These are phyloP conservation scores for Pseudonaja textilis DNA, from an alignment of 2,113 vertebrate species.

Conservation along the genomic window DNA sequence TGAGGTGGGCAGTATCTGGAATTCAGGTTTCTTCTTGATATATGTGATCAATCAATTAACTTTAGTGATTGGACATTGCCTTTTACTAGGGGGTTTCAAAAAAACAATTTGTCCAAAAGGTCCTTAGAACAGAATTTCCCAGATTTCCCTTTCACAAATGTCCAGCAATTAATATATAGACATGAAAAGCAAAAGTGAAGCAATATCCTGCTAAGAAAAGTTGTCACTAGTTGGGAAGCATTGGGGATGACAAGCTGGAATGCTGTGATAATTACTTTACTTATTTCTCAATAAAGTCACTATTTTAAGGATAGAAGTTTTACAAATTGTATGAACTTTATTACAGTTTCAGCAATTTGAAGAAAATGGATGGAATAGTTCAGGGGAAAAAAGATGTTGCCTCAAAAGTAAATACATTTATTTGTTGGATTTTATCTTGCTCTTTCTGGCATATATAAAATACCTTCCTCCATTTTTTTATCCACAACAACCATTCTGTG, in stretches of 20 bases:
- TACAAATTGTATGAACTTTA: not conserved
- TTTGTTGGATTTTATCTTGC: not conserved
- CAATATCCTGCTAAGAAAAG: not conserved
- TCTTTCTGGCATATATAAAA: not conserved
- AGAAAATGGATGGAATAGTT: not conserved
- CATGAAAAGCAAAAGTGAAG: not conserved
- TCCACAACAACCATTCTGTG: not conserved
- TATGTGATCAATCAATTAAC: rapidly evolving
- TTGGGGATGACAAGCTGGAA: no score
- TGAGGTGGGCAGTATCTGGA: not conserved
- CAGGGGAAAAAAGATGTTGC: not conserved
- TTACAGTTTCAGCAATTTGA: not conserved
- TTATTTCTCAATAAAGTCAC: not conserved
- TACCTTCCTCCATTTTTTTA: not conserved
- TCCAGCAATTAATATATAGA: not conserved
- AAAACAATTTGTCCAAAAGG: not conserved
- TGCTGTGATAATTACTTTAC: not conserved
- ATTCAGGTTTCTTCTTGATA: not conserved
- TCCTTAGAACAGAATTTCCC: not conserved
- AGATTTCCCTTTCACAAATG: not conserved
- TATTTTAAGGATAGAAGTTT: not conserved
- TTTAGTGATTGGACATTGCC: not conserved
- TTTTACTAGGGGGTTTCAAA: not conserved
- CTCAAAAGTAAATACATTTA: not conserved
- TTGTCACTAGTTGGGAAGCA: not conserved